phyloP scores from a whole-genome alignment of 2,888 invertebrate species.

The Drosophila algonquin region DNA sequence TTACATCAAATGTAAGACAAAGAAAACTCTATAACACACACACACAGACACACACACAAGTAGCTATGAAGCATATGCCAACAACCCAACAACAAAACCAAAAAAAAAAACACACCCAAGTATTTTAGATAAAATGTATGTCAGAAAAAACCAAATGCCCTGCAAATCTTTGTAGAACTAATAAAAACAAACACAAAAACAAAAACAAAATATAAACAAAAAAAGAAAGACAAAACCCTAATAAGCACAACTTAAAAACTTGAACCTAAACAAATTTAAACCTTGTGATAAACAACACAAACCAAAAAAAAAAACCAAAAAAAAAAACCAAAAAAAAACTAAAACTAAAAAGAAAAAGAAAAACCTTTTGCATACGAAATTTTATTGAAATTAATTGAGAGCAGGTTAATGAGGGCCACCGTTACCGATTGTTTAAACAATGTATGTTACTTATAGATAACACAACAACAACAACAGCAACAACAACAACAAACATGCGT shows the following conservation, averaged over 20 bases:
- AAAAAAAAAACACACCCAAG: conserved; percentile 54
- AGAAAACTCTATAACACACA: conserved; percentile 5
- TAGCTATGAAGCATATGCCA: conserved; percentile 56
- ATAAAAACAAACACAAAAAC: conserved; percentile 17
- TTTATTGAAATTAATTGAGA: conserved; percentile 60
- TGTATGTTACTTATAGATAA: conserved; percentile 52
- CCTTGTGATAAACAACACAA: conserved; percentile 67
- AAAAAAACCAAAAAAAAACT: conserved; percentile 7
- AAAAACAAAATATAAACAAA: not conserved
- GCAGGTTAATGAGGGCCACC: conserved; percentile 74
- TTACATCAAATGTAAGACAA: conserved; percentile 31
- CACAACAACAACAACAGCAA: conserved; percentile 29
- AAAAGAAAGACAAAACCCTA: conserved; percentile 5
- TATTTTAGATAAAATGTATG: conserved; percentile 74
- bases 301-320: conserved; percentile 18
- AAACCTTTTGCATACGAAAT: conserved; percentile 63
- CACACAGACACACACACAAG: conserved; percentile 33
- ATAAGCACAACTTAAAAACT: conserved; percentile 36
- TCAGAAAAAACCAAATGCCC: conserved; percentile 26
- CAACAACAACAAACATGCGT: conserved; percentile 30
- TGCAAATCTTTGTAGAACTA: conserved; percentile 46
- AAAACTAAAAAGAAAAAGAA: conserved; percentile 27
- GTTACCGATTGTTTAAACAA: conserved; percentile 60
- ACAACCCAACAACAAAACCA: conserved; percentile 60
- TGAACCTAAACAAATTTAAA: conserved; percentile 47